A percentile compares a stretch with the other conserved stretches of the same genome.
Conservation (phyloP, 1,140 invertebrate genomes). For the Melanaphis sacchari region DNA sequence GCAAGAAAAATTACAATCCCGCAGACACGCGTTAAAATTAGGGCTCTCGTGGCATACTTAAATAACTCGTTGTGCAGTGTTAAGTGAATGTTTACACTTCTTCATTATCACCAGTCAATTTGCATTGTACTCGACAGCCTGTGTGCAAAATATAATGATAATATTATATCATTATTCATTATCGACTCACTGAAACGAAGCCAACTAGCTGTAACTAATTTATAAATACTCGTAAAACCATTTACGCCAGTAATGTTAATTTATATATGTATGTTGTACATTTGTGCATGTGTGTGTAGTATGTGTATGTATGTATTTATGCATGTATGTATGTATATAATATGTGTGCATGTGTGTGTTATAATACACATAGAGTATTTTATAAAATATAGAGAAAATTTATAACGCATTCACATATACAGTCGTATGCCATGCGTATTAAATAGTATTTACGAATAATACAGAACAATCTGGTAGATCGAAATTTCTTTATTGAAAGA, state of each 20-base stretch:
- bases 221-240: constrained; percentile 1
- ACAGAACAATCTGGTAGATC: too few relatives aligned
- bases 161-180: background rate
- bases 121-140: background rate
- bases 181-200: constrained; percentile 38
- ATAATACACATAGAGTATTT: too few relatives aligned
- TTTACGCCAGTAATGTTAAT: background rate
- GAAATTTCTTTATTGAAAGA: too few relatives aligned
- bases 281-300: background rate
- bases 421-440: background rate
- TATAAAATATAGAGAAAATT: too few relatives aligned
- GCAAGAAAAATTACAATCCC: background rate
- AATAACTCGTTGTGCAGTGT: constrained; percentile 20
- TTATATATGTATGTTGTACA: background rate
- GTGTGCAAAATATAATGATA: background rate
- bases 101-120: background rate
- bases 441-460: background rate
- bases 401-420: background rate
- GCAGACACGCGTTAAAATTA: background rate
- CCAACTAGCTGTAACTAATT: constrained; percentile 43
- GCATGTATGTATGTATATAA: too few relatives aligned
- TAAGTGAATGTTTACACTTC: constrained; percentile 32
- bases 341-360: too few relatives aligned
- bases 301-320: too few relatives aligned
- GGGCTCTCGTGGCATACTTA: background rate